Evolutionary conservation across 2,797 vertebrate genomes (phyloP).

Genomic region (Schizothorax lantsangensis): DNA sequence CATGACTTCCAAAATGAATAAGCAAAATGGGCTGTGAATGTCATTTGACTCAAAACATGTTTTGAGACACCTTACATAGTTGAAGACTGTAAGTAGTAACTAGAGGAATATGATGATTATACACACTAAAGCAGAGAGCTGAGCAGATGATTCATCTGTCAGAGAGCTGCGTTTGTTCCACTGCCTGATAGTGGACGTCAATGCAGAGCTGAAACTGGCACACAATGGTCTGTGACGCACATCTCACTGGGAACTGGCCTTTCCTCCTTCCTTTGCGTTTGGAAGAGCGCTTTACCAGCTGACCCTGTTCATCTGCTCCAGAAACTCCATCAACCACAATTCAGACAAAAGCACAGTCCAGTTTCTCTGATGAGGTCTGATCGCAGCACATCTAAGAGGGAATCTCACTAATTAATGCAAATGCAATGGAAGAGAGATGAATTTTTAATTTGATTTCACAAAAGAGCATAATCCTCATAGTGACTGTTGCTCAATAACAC

Average conservation of each 20-base stretch:
- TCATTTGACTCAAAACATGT: neutral
- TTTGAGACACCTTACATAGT: neutral
- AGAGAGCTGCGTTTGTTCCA: neutral
- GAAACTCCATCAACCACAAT: neutral
- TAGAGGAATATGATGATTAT: constrained; percentile 37
- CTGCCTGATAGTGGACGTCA: constrained; percentile 45
- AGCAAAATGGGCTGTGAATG: neutral
- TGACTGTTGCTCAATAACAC: neutral
- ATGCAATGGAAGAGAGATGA: neutral
- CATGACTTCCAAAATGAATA: too few relatives aligned
- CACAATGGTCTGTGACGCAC: constrained; percentile 73
- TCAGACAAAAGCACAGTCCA: neutral
- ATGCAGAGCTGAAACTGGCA: constrained; percentile 71
- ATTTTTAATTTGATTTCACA: neutral
- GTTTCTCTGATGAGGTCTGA: neutral
- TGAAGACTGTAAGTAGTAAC: constrained; percentile 46
- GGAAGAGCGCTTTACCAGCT: neutral
- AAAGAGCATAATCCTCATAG: neutral
- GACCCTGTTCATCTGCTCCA: neutral
- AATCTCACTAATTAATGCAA: neutral
- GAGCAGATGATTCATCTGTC: neutral
- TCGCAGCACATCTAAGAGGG: neutral
- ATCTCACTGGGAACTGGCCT: constrained; percentile 68
- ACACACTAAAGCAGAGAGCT: neutral
- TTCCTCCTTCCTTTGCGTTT: constrained; percentile 19